A percentile compares a stretch with the other conserved stretches of the same genome.
Conservation (phyloP, 2,888 invertebrate species). For the Synergus itoensis region DNA sequence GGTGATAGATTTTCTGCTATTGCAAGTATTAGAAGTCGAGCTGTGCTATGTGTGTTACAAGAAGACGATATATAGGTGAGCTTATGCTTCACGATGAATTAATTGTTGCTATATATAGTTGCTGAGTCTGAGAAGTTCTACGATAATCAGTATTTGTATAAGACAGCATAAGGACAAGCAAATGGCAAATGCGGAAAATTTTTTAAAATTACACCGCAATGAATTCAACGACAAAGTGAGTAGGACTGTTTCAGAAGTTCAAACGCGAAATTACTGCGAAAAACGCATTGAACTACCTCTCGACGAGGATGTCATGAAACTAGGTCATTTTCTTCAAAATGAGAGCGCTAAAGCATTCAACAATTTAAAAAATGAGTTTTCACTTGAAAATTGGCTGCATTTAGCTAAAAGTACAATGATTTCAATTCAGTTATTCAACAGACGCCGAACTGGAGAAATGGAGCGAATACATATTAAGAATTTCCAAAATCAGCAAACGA, state of each 20-base stretch:
- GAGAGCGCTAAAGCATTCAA: not conserved
- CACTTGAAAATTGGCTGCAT: not conserved
- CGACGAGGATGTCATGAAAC: not conserved
- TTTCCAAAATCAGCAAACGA: not conserved
- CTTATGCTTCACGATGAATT: too few relatives aligned
- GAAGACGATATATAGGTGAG: too few relatives aligned
- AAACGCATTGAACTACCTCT: conserved; percentile 1
- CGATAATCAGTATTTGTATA: too few relatives aligned
- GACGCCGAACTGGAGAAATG: conserved; percentile 3
- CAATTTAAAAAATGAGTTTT: not conserved
- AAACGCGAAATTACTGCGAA: not conserved
- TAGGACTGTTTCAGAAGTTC: conserved; percentile 40
- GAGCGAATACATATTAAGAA: not conserved
- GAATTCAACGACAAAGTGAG: conserved; percentile 43
- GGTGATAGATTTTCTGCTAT: too few relatives aligned
- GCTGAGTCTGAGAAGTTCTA: too few relatives aligned
- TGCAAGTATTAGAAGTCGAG: too few relatives aligned
- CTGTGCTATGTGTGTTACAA: too few relatives aligned
- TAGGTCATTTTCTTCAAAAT: not conserved
- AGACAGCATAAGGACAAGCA: too few relatives aligned
- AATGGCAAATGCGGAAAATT: conserved; percentile 40
- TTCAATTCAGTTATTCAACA: not conserved
- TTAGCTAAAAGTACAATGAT: not conserved
- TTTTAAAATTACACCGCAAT: conserved; percentile 43
- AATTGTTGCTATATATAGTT: too few relatives aligned